Conservation (phyloP, 2,113 vertebrate species). For the Talpa occidentalis region DNA sequence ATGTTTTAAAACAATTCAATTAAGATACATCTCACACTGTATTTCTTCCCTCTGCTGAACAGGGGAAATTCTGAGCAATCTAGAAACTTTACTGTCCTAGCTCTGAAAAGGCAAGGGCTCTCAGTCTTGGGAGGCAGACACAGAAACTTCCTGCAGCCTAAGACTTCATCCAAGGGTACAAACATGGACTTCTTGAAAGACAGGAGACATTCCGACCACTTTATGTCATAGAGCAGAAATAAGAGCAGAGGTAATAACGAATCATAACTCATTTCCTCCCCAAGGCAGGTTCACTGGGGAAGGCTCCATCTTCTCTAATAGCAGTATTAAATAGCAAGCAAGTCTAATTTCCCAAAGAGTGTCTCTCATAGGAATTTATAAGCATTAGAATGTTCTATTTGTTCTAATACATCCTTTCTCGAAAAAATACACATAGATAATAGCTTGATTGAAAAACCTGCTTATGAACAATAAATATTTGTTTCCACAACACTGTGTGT, state of each 20-base stretch:
- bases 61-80: background rate
- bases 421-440: background rate
- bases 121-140: background rate
- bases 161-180: background rate
- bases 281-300: background rate
- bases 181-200: background rate
- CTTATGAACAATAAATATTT: constrained; percentile 10
- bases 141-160: background rate
- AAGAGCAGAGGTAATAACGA: background rate
- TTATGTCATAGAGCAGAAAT: background rate
- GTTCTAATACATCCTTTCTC: background rate
- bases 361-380: background rate
- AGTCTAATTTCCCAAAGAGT: background rate
- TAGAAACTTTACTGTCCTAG: background rate
- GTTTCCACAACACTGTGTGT: background rate
- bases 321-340: background rate
- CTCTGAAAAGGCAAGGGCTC: background rate
- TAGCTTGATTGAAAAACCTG: background rate
- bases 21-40: background rate
- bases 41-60: constrained; percentile 3
- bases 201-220: background rate
- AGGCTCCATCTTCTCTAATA: background rate
- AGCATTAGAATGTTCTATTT: background rate
- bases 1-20: background rate
- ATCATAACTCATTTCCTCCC: background rate